Evolutionary conservation across 1,140 invertebrate genomes (phyloP).

Genomic region (Trichonephila clavipes): DNA sequence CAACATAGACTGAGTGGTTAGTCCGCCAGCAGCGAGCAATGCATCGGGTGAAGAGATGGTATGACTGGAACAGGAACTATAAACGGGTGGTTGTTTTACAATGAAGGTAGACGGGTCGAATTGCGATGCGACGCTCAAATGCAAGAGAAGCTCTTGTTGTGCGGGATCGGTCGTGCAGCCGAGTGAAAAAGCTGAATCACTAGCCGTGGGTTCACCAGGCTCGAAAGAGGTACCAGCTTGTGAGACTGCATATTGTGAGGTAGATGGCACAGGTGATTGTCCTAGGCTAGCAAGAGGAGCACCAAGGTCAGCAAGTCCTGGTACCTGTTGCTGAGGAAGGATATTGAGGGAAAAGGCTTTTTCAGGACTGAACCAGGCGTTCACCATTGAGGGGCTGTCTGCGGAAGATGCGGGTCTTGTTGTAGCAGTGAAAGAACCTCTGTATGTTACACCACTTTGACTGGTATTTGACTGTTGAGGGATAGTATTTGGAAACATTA

Average conservation of each 20-base stretch:
- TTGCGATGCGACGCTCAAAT: conserved; percentile 58
- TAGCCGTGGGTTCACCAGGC: background rate
- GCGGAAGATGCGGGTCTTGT: conserved; percentile 66
- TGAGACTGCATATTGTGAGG: conserved; percentile 49
- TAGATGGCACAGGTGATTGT: conserved; percentile 26
- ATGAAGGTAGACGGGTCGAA: conserved; percentile 77
- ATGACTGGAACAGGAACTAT: conserved; percentile 78
- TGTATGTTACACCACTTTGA: conserved; percentile 81
- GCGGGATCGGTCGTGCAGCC: conserved; percentile 35
- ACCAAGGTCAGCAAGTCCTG: background rate
- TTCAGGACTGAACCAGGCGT: conserved; percentile 63
- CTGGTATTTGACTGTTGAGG: conserved; percentile 78
- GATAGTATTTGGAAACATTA: conserved; percentile 78
- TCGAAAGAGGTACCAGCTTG: conserved; percentile 8
- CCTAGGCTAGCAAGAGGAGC: conserved; percentile 1
- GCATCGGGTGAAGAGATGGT: conserved; percentile 79
- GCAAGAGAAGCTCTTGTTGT: conserved; percentile 64
- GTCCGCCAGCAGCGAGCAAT: conserved; percentile 77
- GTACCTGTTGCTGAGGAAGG: conserved; percentile 42
- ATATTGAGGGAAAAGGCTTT: conserved; percentile 69
- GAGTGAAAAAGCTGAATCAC: conserved; percentile 22
- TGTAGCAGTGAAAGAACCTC: conserved; percentile 80
- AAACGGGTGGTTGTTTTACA: conserved; percentile 81
- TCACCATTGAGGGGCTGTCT: conserved; percentile 63
- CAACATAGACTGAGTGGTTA: conserved; percentile 76